Evolutionary conservation across 2,113 vertebrate species (phyloP), one percentile per base, ranked within the genome.

Genomic region (Calidris pugnax): DNA sequence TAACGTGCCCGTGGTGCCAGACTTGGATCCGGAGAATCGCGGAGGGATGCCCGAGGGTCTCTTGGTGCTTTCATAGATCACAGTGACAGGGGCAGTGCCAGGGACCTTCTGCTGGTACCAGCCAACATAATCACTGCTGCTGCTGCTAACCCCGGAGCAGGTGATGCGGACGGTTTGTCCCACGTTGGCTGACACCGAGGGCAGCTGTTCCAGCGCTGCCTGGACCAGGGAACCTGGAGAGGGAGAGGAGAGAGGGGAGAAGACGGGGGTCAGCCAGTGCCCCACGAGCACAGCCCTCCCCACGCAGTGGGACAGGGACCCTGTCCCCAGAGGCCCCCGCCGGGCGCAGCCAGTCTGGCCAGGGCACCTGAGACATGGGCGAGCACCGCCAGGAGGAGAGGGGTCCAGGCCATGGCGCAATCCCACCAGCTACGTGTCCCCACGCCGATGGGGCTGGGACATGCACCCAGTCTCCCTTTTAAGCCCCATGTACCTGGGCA

Each of bases 301-400:
- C 2, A 0, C 6, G 10, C 37, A 64, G 35, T 0, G 0, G 6
- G 22, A 50, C 1, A 1, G 15, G 43, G 4, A 3, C 26, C 35
- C 32, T 24, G 47, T 28, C 45, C 45, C 23, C 30, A 28, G 9
- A 7, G 14, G 12, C 7, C 28, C 6, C 3, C 3, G 28, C 8
- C 1, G 4, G 10, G 6, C 4, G 1, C 26, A 43, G 27, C 9
- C 2, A 37, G 9, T 23, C 7, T 19, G 22, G 2, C 4, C 30
- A 60, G 6, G 21, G 6, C 57, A 79, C 37, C 56, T 79, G 63
- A 55, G 41, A 43, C 39, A 43, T 66, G 60, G 63, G 17, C 2
- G 0, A 95, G 62, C 43, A 64, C 55, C 7, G 1, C 0, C 0
- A 50, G 71, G 27, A 90, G 18, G 19, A 20, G 57, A 80, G 35